Evolutionary conservation across 2,797 vertebrate genomes (phyloP).

Genomic region (Phoeniculus purpureus): DNA sequence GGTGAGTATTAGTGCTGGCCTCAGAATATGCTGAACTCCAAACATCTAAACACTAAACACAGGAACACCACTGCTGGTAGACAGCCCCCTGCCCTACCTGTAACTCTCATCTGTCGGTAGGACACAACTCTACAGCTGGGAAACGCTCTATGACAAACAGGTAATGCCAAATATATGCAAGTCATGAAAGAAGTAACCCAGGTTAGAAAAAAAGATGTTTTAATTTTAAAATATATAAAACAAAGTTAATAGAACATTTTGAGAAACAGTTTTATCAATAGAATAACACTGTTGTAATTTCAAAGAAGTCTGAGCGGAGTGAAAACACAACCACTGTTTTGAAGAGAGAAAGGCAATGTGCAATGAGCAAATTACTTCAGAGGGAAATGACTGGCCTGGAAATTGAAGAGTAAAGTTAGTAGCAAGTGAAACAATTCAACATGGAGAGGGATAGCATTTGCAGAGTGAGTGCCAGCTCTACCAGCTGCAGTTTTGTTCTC

Average conservation of each 20-base stretch:
- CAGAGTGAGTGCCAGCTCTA: background rate
- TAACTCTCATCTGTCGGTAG: background rate
- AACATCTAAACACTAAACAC: background rate
- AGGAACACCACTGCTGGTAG: background rate
- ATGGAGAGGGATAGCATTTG: background rate
- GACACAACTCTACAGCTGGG: background rate
- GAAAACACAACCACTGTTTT: background rate
- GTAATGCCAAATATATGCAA: background rate
- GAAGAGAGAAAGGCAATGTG: background rate
- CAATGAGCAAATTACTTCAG: background rate
- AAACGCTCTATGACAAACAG: background rate
- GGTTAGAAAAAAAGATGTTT: background rate
- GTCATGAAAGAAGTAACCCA: background rate
- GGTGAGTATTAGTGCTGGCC: background rate
- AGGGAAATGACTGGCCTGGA: background rate
- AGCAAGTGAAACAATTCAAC: background rate
- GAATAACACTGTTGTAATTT: background rate
- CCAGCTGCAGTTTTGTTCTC: background rate
- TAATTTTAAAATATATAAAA: background rate
- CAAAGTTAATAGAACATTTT: background rate
- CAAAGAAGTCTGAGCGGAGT: background rate
- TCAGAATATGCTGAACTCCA: background rate
- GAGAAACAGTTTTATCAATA: background rate
- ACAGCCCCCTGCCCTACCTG: background rate
- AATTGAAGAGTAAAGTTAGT: conserved; percentile 11